Evolutionary conservation across 64 coral and sea anemone species (phyloP), one percentile per base, ranked within the genome.

Genomic region (Orbicella faveolata): DNA sequence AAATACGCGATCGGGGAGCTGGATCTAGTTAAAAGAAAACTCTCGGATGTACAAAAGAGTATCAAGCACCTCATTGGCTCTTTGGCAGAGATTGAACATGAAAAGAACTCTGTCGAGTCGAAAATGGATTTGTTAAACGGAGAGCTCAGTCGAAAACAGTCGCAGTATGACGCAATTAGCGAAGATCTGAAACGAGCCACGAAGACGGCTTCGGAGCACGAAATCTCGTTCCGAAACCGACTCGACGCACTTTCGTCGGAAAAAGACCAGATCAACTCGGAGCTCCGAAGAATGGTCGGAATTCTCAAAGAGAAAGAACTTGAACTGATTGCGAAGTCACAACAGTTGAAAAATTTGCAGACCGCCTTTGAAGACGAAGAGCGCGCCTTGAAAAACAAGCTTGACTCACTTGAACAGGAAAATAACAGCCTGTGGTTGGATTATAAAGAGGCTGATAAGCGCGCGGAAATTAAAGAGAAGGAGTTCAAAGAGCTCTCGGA

Each of bases 221-320:
- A 92, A 80, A 33, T 75, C 1, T 62, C 89, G 20, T 62, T 94
- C 51, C 81, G 59, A 34, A 91, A 89, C 75, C 82, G 77, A 15
- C 62, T 94, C 73, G 84, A 91, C 14, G 59, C 80, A 57, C 59
- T 99, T 36, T 59, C 86, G 52, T 79, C 78, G 20, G 97, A 96
- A 84, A 99, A 99, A 77, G 94, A 93, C 73, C 78, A 90, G 26
- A 91, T 96, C 33, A 88, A 91, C 75, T 52, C 63, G 21, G 94
- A 96, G 68, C 52, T 93, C 26, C 70, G 90, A 91, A 89, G 87
- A 61, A 64, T 90, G 0, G 87, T 91, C 30, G 88, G 83, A 21
- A 54, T 90, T 14, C 89, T 95, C n/a, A 90, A 88, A 44, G 72
- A 93, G 79, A 99, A 93, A 87, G 97, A 99, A 35, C 19, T 91